A percentile compares a stretch with the other conserved stretches of the same genome.
These are phyloP conservation scores for Coluber constrictor DNA, from an alignment of 2,797 vertebrate genomes.

Conservation along the genomic window DNA sequence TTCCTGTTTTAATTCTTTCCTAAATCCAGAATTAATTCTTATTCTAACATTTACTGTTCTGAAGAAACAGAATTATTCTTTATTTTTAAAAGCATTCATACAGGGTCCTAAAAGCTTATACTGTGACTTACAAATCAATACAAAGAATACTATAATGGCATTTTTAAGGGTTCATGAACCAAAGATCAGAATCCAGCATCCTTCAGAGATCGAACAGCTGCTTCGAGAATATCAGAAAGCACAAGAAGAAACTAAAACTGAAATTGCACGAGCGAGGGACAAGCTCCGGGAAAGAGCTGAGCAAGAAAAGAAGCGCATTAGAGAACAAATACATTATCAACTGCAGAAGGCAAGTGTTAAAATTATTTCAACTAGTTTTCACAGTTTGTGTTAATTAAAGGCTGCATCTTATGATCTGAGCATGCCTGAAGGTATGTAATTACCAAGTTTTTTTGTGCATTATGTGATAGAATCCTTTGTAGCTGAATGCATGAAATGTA, in stretches of 20 bases:
- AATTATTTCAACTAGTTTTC: not conserved
- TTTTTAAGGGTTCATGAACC: slow-evolving; percentile 71
- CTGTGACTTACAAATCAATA: not conserved
- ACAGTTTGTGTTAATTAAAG: not conserved
- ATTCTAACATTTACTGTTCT: not conserved
- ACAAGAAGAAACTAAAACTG: slow-evolving; percentile 85
- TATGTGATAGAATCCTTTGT: not conserved
- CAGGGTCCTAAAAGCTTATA: not conserved
- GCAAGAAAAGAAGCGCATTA: slow-evolving; percentile 86
- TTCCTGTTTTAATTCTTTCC: not conserved
- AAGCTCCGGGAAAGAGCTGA: slow-evolving; percentile 84
- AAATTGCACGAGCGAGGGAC: slow-evolving; percentile 85
- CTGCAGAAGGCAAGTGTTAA: slow-evolving; percentile 75
- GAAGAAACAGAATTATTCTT: not conserved
- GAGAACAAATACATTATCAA: slow-evolving; percentile 79
- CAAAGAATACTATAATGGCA: not conserved
- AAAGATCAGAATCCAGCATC: slow-evolving; percentile 66
- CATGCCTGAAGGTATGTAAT: not conserved
- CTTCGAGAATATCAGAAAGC: slow-evolving; percentile 86
- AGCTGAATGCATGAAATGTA: not conserved
- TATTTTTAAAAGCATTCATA: not conserved
- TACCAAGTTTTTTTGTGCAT: not conserved
- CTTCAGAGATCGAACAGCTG: slow-evolving; percentile 86
- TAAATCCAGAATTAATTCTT: not conserved
- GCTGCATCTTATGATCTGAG: not conserved